A percentile compares a stretch with the other conserved stretches of the same genome.
Evolutionary conservation across 2,888 invertebrate species (phyloP).

Genomic region (Empis stercorea): DNA sequence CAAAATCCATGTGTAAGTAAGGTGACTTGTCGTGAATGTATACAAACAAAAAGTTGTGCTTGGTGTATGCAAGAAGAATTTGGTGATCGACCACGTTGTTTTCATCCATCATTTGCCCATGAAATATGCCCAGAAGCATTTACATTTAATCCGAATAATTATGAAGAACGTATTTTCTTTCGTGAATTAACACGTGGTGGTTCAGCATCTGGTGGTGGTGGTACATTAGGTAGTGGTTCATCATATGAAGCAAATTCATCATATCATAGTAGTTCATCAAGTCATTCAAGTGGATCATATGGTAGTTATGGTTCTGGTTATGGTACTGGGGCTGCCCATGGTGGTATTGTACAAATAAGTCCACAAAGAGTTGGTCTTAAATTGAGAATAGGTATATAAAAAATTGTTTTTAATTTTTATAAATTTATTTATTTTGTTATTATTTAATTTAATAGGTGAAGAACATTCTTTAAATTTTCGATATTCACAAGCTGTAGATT

Average conservation of each 20-base stretch:
- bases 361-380: conserved; percentile 58
- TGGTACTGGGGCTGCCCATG: conserved; percentile 25
- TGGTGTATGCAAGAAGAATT: conserved; percentile 52
- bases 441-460: conserved; percentile 58
- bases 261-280: conserved; percentile 17
- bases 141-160: conserved; percentile 49
- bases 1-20: conserved; percentile 47
- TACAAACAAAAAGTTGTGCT: conserved; percentile 66
- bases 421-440: neutral
- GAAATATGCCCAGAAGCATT: conserved; percentile 49
- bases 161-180: conserved; percentile 31
- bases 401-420: neutral
- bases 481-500: conserved; percentile 74
- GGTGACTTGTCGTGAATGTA: conserved; percentile 71
- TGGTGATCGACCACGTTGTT: conserved; percentile 39
- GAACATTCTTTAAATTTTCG: conserved; percentile 52
- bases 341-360: neutral
- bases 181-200: conserved; percentile 37
- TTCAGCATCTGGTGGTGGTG: conserved; percentile 22
- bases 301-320: conserved; percentile 20
- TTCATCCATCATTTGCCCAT: conserved; percentile 38
- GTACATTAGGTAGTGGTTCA: conserved; percentile 23
- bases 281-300: conserved; percentile 22
- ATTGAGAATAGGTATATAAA: conserved; percentile 52
- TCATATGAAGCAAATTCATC: conserved; percentile 24